phyloP scores from a whole-genome alignment of 1,140 invertebrate species.

The Trachymyrmex septentrionalis region DNA sequence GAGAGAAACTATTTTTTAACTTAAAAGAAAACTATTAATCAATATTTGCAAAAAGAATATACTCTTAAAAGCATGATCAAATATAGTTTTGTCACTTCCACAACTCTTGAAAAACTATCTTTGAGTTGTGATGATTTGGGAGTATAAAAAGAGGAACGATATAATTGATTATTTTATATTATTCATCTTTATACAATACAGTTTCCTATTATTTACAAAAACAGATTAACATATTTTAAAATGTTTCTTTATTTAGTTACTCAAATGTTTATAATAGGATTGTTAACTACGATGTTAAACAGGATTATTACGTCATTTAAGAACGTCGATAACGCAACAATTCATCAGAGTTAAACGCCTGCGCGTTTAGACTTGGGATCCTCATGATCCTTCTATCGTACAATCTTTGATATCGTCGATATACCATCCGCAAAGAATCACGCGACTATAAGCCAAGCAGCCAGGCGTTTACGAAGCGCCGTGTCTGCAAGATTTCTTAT shows the following conservation, averaged over 20 bases:
- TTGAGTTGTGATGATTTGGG: no score
- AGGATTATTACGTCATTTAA: neutral
- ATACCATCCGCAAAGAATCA: slow-evolving; percentile 29
- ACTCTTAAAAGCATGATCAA: no score
- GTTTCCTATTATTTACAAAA: neutral
- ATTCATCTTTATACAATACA: neutral
- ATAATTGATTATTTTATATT: neutral
- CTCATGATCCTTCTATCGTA: neutral
- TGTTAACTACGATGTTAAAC: no score
- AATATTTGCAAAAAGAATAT: no score
- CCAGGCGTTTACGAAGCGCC: slow-evolving; percentile 28
- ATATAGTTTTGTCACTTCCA: no score
- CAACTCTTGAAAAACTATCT: no score
- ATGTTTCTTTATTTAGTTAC: neutral
- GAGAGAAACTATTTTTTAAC: no score
- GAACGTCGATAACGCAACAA: neutral
- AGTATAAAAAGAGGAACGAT: no score
- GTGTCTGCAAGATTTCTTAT: slow-evolving; percentile 51
- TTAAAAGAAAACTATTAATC: no score
- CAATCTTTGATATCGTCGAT: slow-evolving; percentile 27
- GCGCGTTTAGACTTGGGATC: neutral
- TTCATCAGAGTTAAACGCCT: neutral
- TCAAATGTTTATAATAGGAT: neutral
- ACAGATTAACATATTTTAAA: neutral
- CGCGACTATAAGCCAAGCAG: slow-evolving; percentile 8